Evolutionary conservation across 1,140 invertebrate genomes (phyloP), one percentile per base, ranked within the genome.

Genomic region (Ostrea edulis): DNA sequence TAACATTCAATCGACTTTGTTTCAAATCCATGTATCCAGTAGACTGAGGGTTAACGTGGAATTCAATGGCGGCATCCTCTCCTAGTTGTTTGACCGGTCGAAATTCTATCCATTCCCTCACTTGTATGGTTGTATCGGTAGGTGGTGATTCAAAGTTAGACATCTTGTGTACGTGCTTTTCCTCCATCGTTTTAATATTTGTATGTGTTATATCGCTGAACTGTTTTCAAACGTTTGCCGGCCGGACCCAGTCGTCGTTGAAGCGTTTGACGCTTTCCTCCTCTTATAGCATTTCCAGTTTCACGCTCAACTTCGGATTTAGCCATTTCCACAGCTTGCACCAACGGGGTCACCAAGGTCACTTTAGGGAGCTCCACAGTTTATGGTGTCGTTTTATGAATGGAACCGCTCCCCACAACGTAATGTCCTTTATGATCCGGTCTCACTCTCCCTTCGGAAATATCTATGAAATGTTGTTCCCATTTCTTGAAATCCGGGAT

Each of bases 371-470:
- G 65, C 44, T 87, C 53, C 81, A 77, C 53, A 25, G 29, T 11
- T n/a, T 84, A 0, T 29, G 53, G 9, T 53, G 65, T 8, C 14
- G 52, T 25, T 0, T 14, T 51, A 7, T 55, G 12, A n/a, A n/a
- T n/a, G 8, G 65, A n/a, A 2, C 86, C 86, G 52, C 65, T 82
- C 52, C 89, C 86, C 11, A 88, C 86, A 53, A 90, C 68, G 35
- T 89, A 86, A 55, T 84, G 84, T 44, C 89, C 89, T 29, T 83
- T 86, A 53, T 86, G 84, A 84, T 90, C 84, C 2, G 89, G 71
- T 85, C 82, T 53, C 20, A 88, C 81, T 52, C 84, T 81, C 53
- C 89, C 86, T 44, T 88, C 84, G 0, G 83, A 87, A 20, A 89
- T 52, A 20, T 89, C 86, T 54, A 62, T 81, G 12, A 89, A 81